phyloP scores from a whole-genome alignment of 2,888 invertebrate genomes.

The Enchytraeus crypticus region DNA sequence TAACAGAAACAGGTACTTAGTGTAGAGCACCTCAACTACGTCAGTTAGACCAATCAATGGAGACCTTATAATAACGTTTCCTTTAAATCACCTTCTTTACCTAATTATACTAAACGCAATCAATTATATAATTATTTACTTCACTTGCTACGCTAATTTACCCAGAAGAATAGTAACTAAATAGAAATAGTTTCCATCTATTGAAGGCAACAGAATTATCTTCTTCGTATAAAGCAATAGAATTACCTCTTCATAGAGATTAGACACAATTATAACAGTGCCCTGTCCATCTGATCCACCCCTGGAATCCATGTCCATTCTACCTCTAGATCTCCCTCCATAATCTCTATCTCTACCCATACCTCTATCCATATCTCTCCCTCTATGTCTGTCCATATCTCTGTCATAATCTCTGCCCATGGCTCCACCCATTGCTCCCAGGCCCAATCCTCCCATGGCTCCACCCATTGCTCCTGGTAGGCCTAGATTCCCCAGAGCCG shows the following conservation, averaged over 20 bases:
- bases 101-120: too few relatives aligned
- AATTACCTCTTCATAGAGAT: conserved; percentile 18
- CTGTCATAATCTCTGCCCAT: neutral
- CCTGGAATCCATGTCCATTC: neutral
- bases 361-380: neutral
- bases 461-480: neutral
- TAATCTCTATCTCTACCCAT: neutral
- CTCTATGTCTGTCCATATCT: neutral
- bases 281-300: neutral
- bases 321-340: neutral
- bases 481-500: too few relatives aligned
- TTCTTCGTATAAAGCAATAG: neutral
- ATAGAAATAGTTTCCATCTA: too few relatives aligned
- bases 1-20: too few relatives aligned
- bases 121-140: too few relatives aligned
- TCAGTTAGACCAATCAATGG: too few relatives aligned
- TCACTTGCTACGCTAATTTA: too few relatives aligned
- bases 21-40: too few relatives aligned
- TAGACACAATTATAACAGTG: conserved; percentile 15
- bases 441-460: neutral
- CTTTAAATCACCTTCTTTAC: too few relatives aligned
- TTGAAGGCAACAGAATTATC: too few relatives aligned
- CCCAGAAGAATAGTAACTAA: too few relatives aligned
- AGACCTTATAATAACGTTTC: too few relatives aligned
- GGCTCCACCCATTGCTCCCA: neutral